Conservation (phyloP, 2,797 vertebrate genomes). For the Lutjanus campechanus region DNA sequence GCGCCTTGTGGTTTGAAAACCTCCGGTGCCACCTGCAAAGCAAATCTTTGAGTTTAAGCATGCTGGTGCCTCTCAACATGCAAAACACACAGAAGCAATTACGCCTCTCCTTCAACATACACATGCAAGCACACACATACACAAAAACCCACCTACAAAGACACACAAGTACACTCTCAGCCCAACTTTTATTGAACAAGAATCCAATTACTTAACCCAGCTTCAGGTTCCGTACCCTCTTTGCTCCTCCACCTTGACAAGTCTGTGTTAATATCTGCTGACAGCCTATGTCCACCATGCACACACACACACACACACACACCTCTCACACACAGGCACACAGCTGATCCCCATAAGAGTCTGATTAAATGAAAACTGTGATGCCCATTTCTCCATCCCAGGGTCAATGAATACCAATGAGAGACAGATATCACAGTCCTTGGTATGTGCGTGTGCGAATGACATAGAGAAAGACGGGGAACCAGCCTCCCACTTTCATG, state of each 20-base stretch:
- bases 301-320: constrained; percentile 50
- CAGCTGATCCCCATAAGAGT: constrained; percentile 85
- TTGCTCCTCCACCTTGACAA: constrained; percentile 87
- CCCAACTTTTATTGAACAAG: constrained; percentile 92
- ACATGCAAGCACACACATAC: constrained; percentile 30
- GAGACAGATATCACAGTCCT: constrained; percentile 77
- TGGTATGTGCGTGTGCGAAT: constrained; percentile 53
- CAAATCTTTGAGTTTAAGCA: constrained; percentile 25
- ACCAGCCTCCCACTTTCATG: constrained; percentile 45
- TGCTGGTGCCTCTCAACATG: constrained; percentile 9
- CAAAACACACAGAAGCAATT: constrained; percentile 39
- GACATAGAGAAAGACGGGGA: constrained; percentile 54
- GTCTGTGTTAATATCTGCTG: constrained; percentile 93
- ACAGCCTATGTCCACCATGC: constrained; percentile 82
- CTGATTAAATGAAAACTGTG: constrained; percentile 95
- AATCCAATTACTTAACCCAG: constrained; percentile 97
- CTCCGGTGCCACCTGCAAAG: neutral
- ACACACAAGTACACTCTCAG: constrained; percentile 42
- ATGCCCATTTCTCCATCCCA: constrained; percentile 90
- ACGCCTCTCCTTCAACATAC: constrained; percentile 29
- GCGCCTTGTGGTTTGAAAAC: neutral
- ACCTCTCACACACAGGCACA: constrained; percentile 31
- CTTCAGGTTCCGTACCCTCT: constrained; percentile 89
- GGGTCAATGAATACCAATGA: constrained; percentile 95
- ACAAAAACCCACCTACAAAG: constrained; percentile 25